A percentile compares a stretch with the other conserved stretches of the same genome.
These are phyloP conservation scores for Alectoris magna DNA, from an alignment of 2,797 vertebrate species.

Conservation along the genomic window DNA sequence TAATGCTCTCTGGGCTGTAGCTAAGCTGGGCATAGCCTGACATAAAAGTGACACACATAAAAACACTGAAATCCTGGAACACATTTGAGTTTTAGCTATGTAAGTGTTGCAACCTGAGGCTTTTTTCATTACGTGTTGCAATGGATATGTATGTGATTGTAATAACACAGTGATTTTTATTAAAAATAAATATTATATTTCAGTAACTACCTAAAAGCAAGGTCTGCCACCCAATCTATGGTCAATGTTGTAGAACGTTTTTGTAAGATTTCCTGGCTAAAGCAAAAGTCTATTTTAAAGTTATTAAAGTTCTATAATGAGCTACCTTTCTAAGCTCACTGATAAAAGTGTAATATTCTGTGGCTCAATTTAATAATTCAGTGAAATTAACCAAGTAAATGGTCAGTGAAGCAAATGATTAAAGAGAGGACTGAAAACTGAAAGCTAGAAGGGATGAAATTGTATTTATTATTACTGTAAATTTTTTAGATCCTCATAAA, in stretches of 20 bases:
- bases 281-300: conserved; percentile 68
- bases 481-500: conserved; percentile 62
- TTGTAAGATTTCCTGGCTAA: conserved; percentile 51
- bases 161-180: not conserved
- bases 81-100: not conserved
- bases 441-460: conserved; percentile 69
- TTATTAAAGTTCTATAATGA: conserved; percentile 70
- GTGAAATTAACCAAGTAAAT: conserved; percentile 80
- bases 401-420: conserved; percentile 82
- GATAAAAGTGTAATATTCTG: conserved; percentile 68
- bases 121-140: not conserved
- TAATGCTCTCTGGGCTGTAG: not conserved
- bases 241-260: conserved; percentile 55
- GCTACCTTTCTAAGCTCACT: conserved; percentile 55
- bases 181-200: not conserved
- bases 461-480: conserved; percentile 61
- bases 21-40: not conserved
- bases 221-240: not conserved
- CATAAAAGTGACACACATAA: not conserved
- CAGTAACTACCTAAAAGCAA: conserved; percentile 14
- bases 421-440: conserved; percentile 75
- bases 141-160: not conserved
- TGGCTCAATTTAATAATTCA: conserved; percentile 71
- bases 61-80: not conserved
- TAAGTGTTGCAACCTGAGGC: not conserved